Percentiles rank a stretch among this genome's conserved stretches.
Evolutionary conservation across 2,888 invertebrate species (phyloP).

Genomic region (Epinotia nisella): DNA sequence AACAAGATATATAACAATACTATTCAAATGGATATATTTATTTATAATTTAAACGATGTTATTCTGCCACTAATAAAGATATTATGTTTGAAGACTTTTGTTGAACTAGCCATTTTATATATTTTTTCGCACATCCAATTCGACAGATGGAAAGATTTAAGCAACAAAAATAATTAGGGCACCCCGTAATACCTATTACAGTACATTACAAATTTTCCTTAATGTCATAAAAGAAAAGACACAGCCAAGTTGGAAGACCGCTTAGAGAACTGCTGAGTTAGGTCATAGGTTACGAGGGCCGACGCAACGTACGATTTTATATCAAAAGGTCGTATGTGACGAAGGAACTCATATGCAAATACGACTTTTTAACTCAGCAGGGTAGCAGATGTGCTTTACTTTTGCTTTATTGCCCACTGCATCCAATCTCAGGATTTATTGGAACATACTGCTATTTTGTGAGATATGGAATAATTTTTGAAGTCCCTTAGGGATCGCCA

Average conservation of each 20-base stretch:
- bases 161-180: too few relatives aligned
- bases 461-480: slow-evolving; percentile 9
- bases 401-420: slow-evolving; percentile 23
- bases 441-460: slow-evolving; percentile 17
- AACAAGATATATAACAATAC: too few relatives aligned
- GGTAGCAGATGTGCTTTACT: slow-evolving; percentile 29
- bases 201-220: not conserved
- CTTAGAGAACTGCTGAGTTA: slow-evolving; percentile 18
- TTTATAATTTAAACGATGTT: too few relatives aligned
- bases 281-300: slow-evolving; percentile 9
- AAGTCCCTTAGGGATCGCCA: not conserved
- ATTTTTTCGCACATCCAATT: too few relatives aligned
- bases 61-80: too few relatives aligned
- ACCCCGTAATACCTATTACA: not conserved
- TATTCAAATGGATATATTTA: too few relatives aligned
- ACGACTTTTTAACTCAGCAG: not conserved
- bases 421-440: slow-evolving; percentile 17
- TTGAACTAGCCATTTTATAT: too few relatives aligned
- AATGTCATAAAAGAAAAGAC: slow-evolving; percentile 10
- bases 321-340: not conserved
- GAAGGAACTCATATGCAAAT: not conserved
- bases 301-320: not conserved
- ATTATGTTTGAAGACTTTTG: too few relatives aligned
- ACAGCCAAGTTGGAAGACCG: slow-evolving; percentile 8
- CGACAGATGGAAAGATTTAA: too few relatives aligned